Conservation (phyloP, 2,797 vertebrate species). For the Trichosurus vulpecula region DNA sequence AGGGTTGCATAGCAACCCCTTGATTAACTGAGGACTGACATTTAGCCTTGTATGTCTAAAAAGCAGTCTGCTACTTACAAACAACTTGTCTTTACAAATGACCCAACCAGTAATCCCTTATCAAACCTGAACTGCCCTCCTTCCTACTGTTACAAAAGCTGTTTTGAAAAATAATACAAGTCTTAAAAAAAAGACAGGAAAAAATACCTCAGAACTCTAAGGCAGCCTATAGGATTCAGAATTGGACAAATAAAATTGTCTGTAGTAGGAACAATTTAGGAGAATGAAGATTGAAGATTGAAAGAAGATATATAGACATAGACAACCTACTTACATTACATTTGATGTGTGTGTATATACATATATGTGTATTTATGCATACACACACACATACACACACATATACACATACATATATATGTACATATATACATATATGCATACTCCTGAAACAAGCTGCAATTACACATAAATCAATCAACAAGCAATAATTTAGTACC, state of each 20-base stretch:
- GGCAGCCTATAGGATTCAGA: neutral
- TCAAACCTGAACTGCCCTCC: neutral
- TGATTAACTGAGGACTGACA: neutral
- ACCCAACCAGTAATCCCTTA: neutral
- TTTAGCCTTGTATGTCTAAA: neutral
- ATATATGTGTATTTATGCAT: too few relatives aligned
- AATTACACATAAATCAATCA: neutral
- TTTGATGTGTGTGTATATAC: neutral
- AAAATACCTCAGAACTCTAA: constrained; percentile 5
- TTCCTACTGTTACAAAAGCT: neutral
- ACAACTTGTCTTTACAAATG: neutral
- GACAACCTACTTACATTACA: neutral
- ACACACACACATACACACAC: too few relatives aligned
- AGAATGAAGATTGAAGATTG: neutral
- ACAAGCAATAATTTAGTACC: neutral
- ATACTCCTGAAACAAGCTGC: neutral
- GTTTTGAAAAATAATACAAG: neutral
- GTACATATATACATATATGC: too few relatives aligned
- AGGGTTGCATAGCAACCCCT: neutral
- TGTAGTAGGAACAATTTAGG: neutral
- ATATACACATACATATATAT: too few relatives aligned
- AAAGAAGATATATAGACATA: neutral
- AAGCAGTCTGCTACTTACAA: neutral
- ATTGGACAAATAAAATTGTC: neutral
- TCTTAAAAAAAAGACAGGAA: neutral